Conservation (phyloP, 2,113 vertebrate species). For the Dicentrarchus labrax region DNA sequence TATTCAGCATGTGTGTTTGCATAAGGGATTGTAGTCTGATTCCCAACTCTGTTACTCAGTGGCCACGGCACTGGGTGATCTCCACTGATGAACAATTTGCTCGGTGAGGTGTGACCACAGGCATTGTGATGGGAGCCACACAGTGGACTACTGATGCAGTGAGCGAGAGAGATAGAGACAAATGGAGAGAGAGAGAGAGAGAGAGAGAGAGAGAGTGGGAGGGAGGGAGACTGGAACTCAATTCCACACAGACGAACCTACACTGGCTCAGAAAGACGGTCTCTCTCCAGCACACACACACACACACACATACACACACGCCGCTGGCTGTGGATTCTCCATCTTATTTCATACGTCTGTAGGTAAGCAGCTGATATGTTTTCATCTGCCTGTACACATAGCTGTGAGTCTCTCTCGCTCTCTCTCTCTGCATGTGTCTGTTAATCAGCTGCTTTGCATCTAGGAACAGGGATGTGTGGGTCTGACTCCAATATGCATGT, state of each 20-base stretch:
- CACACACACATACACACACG: conserved; percentile 36
- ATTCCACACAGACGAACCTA: conserved; percentile 72
- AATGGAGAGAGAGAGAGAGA: conserved; percentile 23
- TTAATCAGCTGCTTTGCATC: conserved; percentile 39
- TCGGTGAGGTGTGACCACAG: conserved; percentile 82
- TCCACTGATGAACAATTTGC: conserved; percentile 81
- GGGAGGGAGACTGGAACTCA: conserved; percentile 73
- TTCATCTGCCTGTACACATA: conserved; percentile 7
- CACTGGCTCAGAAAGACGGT: conserved; percentile 72
- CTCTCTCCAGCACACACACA: conserved; percentile 68
- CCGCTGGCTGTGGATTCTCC: conserved; percentile 70
- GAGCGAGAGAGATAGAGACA: conserved; percentile 56
- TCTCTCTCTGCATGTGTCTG: conserved; percentile 28
- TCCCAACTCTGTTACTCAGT: conserved; percentile 35
- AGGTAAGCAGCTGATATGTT: conserved; percentile 69
- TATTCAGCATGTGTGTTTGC: conserved; percentile 47
- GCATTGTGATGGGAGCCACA: conserved; percentile 78
- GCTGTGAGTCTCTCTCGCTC: background rate
- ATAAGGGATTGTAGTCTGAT: conserved; percentile 16
- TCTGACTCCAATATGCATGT: conserved; percentile 34
- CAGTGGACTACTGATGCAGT: conserved; percentile 75
- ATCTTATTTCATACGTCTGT: conserved; percentile 58
- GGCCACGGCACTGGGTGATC: conserved; percentile 54
- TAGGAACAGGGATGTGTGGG: conserved; percentile 16
- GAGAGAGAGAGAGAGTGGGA: conserved; percentile 42